Conservation (phyloP, 35 echinoderm and acorn worm species). For the Lytechinus pictus region DNA sequence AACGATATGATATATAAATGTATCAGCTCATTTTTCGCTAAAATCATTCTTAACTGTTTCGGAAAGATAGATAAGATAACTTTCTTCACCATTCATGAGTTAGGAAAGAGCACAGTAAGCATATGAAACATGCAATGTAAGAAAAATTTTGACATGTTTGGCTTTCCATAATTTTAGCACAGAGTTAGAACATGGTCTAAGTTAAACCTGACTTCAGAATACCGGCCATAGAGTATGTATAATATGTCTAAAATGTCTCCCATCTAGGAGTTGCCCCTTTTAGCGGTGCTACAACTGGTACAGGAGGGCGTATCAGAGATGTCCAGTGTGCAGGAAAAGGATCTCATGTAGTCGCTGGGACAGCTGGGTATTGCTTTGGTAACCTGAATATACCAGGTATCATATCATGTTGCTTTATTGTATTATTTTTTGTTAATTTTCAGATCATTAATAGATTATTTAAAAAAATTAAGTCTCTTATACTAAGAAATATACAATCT, state of each 20-base stretch:
- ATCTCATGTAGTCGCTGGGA: conserved; percentile 95
- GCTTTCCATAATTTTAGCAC: too few relatives aligned
- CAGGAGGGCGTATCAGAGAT: conserved; percentile 91
- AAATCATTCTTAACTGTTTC: too few relatives aligned
- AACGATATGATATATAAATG: too few relatives aligned
- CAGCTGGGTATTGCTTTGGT: conserved; percentile 96
- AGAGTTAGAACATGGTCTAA: too few relatives aligned
- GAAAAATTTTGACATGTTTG: too few relatives aligned
- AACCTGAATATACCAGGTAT: conserved; percentile 93
- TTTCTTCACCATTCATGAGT: too few relatives aligned
- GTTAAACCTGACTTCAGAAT: too few relatives aligned
- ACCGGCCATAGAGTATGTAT: too few relatives aligned
- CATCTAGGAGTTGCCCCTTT: conserved; percentile 89
- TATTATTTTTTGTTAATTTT: neutral
- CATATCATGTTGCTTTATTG: neutral
- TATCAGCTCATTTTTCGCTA: too few relatives aligned
- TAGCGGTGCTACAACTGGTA: conserved; percentile 95
- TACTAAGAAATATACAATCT: neutral
- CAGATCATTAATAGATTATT: neutral
- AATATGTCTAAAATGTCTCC: neutral
- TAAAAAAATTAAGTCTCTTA: neutral
- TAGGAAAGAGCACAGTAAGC: too few relatives aligned
- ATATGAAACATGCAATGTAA: too few relatives aligned
- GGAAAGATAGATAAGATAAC: too few relatives aligned
- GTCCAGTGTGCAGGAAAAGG: conserved; percentile 90